Conservation (phyloP, 2,113 vertebrate species). For the Columba janthina region DNA sequence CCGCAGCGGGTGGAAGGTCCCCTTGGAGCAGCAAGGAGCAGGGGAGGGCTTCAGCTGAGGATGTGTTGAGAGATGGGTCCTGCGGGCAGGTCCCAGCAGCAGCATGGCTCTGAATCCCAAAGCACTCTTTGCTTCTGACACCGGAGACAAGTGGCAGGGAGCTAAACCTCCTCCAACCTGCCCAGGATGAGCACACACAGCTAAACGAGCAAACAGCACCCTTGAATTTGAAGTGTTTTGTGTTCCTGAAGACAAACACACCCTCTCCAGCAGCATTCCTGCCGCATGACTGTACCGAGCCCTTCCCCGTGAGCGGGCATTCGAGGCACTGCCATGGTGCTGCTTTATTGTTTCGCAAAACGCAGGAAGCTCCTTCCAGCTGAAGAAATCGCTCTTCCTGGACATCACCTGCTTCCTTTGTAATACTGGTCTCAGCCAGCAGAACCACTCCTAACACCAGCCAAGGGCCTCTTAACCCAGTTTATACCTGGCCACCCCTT, state of each 20-base stretch:
- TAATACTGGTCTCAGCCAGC: not conserved
- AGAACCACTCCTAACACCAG: not conserved
- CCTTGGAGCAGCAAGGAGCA: fast-evolving
- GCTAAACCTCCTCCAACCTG: not conserved
- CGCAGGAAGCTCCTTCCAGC: not conserved
- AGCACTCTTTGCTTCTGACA: not conserved
- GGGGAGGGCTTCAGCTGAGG: not conserved
- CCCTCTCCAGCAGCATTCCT: slow-evolving; percentile 5
- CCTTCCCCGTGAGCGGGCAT: not conserved
- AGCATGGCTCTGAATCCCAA: not conserved
- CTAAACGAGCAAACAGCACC: not conserved
- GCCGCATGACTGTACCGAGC: not conserved
- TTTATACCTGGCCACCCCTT: not conserved
- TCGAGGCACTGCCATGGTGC: not conserved
- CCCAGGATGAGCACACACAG: not conserved
- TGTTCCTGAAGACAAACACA: not conserved
- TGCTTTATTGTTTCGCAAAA: not conserved
- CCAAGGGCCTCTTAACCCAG: not conserved
- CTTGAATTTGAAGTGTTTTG: not conserved
- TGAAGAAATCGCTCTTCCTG: not conserved
- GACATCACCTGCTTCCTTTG: not conserved
- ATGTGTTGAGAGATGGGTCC: not conserved
- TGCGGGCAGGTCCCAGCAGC: not conserved
- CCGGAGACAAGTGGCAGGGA: fast-evolving
- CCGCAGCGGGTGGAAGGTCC: not conserved